These are phyloP conservation scores for Mesocentrotus franciscanus DNA, from an alignment of 53 echinoderm and acorn worm species.

Conservation along the genomic window DNA sequence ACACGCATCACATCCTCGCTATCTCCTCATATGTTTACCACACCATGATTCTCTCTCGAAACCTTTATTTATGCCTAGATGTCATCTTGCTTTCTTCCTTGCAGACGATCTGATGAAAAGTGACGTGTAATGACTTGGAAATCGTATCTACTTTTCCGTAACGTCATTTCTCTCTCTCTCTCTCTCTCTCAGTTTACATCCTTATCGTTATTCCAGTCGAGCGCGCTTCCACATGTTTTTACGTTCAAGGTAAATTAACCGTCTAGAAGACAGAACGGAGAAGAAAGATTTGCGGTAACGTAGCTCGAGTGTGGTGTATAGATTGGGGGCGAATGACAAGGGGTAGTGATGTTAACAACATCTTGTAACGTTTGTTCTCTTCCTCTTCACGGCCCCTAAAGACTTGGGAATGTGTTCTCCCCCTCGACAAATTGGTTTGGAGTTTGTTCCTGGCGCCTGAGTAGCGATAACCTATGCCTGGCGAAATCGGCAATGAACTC, in stretches of 20 bases:
- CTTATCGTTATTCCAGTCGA: conserved; percentile 53
- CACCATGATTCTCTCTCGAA: conserved; percentile 1
- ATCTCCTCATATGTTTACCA: conserved; percentile 33
- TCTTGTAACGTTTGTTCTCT: conserved; percentile 66
- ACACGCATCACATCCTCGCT: conserved; percentile 13
- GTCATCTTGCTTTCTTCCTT: conserved; percentile 26
- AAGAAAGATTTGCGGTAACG: conserved; percentile 46
- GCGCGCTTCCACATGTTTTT: conserved; percentile 47
- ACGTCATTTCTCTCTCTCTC: conserved; percentile 44
- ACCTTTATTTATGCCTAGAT: conserved; percentile 39
- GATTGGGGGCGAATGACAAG: conserved; percentile 46
- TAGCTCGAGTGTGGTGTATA: background rate
- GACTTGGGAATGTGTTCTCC: conserved; percentile 49
- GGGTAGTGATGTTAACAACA: conserved; percentile 58
- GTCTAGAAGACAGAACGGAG: conserved; percentile 20
- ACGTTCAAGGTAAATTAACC: conserved; percentile 59
- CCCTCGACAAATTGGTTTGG: conserved; percentile 61
- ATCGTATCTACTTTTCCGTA: conserved; percentile 51
- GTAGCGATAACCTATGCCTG: conserved; percentile 58
- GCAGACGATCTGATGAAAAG: conserved; percentile 36
- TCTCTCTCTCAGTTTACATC: conserved; percentile 16
- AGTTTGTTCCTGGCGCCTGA: conserved; percentile 66
- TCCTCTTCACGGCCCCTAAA: conserved; percentile 60
- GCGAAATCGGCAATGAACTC: conserved; percentile 57
- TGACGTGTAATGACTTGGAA: conserved; percentile 61